Percentiles rank a stretch among this genome's conserved stretches.
Conservation (phyloP, 2,888 invertebrate genomes). For the Gisinianus flammeolus region DNA sequence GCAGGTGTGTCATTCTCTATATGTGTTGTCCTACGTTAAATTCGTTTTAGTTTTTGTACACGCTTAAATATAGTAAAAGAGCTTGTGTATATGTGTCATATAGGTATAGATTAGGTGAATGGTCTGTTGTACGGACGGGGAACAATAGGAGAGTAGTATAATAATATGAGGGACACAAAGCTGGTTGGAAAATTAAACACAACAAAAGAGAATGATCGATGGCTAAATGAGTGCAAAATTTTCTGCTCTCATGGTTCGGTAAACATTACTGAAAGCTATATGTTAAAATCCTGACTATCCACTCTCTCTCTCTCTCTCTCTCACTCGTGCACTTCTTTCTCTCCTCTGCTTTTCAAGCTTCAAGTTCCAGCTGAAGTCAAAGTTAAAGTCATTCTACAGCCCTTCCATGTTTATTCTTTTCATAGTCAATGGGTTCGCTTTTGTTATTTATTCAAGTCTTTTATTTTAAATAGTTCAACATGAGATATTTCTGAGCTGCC, state of each 20-base stretch:
- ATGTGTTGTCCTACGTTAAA: background rate
- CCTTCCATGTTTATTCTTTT: no score
- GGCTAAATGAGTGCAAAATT: conserved; percentile 42
- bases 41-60: no score
- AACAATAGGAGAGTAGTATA: no score
- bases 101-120: no score
- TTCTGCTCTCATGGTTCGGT: conserved; percentile 39
- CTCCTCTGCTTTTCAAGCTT: no score
- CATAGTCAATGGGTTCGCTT: background rate
- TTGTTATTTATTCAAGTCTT: background rate
- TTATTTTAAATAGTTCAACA: background rate
- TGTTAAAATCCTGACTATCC: background rate
- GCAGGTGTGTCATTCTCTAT: background rate
- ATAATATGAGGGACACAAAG: background rate
- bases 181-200: conserved; percentile 31
- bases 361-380: no score
- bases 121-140: no score
- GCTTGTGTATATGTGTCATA: no score
- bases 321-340: no score
- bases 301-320: no score
- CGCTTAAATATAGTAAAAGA: no score
- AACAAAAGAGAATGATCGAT: conserved; percentile 42
- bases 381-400: no score
- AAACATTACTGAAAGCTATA: conserved; percentile 20
- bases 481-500: background rate